phyloP scores from a whole-genome alignment of 1,140 invertebrate genomes.

The Littorina saxatilis region DNA sequence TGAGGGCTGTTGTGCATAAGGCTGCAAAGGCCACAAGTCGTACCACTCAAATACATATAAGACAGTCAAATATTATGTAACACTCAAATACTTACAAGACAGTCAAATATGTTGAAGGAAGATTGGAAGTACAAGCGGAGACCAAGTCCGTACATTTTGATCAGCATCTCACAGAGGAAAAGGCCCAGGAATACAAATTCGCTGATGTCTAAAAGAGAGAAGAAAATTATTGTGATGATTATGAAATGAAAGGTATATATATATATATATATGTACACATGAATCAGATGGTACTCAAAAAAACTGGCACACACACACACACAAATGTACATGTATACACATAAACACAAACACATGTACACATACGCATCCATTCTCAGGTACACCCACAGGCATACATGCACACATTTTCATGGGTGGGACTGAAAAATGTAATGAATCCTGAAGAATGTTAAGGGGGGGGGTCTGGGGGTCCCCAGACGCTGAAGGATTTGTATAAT shows the following conservation, averaged over 20 bases:
- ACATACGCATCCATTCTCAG: too few species aligned
- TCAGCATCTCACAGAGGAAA: constrained; percentile 99
- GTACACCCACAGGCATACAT: not conserved
- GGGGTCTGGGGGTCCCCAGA: too few species aligned
- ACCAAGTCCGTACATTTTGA: constrained; percentile 99
- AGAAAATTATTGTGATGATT: not conserved
- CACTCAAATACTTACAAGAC: constrained; percentile 90
- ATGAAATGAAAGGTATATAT: too few species aligned
- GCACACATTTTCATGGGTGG: too few species aligned
- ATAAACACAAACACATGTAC: not conserved
- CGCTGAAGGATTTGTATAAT: too few species aligned
- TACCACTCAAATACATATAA: too few species aligned
- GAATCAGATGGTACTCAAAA: not conserved
- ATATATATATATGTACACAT: constrained; percentile 1
- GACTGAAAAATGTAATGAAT: too few species aligned
- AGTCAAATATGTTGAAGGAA: constrained; percentile 98
- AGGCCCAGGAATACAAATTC: constrained; percentile 99
- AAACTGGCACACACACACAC: not conserved
- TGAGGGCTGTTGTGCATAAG: too few species aligned
- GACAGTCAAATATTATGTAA: too few species aligned
- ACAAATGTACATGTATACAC: too few species aligned
- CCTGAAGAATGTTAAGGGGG: too few species aligned
- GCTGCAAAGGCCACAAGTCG: too few species aligned
- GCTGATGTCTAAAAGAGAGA: constrained; percentile 88
- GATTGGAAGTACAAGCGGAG: constrained; percentile 98